Evolutionary conservation across 1,140 invertebrate genomes (phyloP).

Genomic region (Melitaea cinxia): DNA sequence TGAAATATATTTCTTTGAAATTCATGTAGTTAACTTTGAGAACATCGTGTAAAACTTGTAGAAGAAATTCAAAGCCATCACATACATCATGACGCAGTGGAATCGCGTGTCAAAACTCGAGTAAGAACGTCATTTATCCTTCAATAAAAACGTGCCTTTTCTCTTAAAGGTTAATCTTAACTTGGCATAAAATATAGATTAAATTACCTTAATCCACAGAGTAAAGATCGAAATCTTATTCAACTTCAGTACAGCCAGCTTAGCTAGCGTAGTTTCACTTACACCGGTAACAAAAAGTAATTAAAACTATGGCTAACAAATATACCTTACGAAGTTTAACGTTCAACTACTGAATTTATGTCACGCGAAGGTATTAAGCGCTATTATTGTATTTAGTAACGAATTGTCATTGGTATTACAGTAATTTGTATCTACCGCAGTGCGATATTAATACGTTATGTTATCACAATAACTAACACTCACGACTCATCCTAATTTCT

Average conservation of each 20-base stretch:
- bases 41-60: no score
- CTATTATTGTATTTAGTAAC: conserved; percentile 3
- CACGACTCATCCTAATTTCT: background rate
- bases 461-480: background rate
- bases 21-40: no score
- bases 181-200: no score
- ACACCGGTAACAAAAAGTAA: conserved; percentile 3
- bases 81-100: no score
- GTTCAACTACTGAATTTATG: conserved; percentile 4
- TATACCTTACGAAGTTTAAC: background rate
- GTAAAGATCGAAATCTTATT: conserved; percentile 4
- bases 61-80: no score
- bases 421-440: conserved; percentile 6
- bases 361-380: background rate
- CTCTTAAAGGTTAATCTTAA: no score
- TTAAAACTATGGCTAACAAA: conserved; percentile 5
- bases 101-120: no score
- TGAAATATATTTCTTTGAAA: no score
- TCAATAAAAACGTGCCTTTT: no score
- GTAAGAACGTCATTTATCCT: no score
- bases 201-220: no score
- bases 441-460: background rate
- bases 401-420: background rate
- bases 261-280: background rate
- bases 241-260: background rate